Conservation (phyloP, 2,797 vertebrate species). For the Lerista edwardsae region DNA sequence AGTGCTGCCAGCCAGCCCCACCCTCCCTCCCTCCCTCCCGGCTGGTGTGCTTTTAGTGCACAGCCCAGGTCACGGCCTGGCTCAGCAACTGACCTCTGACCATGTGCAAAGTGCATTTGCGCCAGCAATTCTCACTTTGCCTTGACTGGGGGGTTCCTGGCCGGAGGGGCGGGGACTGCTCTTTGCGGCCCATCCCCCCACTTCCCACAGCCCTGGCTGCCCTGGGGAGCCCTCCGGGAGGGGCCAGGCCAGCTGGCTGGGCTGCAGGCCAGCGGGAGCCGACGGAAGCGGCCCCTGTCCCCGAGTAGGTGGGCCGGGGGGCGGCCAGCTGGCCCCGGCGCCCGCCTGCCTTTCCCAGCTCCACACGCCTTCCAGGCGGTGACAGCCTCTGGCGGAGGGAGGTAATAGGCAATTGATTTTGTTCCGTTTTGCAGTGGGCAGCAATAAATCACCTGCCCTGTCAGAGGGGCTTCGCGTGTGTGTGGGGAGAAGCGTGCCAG, state of each 20-base stretch:
- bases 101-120: neutral
- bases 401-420: conserved; percentile 98
- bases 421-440: conserved; percentile 92
- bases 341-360: conserved; percentile 93
- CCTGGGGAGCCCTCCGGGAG: too few species aligned
- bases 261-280: too few species aligned
- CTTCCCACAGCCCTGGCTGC: too few species aligned
- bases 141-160: neutral
- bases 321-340: conserved; percentile 60
- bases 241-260: too few species aligned
- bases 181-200: too few species aligned
- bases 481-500: conserved; percentile 87
- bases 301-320: conserved; percentile 75
- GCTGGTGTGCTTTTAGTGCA: neutral
- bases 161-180: too few species aligned
- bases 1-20: neutral
- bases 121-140: neutral
- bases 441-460: conserved; percentile 96
- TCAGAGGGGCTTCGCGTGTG: conserved; percentile 89
- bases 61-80: neutral
- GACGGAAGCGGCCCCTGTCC: conserved; percentile 48
- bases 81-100: neutral
- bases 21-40: too few species aligned
- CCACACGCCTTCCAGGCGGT: conserved; percentile 88
- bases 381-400: conserved; percentile 94